phyloP scores from a whole-genome alignment of 2,888 invertebrate genomes.

The Clitarchus hookeri region DNA sequence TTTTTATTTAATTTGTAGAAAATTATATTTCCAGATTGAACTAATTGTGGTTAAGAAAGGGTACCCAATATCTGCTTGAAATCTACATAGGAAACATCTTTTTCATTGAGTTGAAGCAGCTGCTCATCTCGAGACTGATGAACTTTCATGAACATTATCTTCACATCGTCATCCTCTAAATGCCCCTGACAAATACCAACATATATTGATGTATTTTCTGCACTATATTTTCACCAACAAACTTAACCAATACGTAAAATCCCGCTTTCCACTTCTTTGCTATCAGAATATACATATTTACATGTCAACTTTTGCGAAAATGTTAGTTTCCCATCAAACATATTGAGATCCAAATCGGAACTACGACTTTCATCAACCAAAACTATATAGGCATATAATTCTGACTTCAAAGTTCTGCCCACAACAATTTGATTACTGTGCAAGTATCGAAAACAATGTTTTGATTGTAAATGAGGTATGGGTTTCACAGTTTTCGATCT shows the following conservation, averaged over 20 bases:
- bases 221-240: not conserved
- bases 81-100: not conserved
- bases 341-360: not conserved
- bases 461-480: not conserved
- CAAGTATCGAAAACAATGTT: not conserved
- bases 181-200: not conserved
- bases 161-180: not conserved
- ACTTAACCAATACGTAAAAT: not conserved
- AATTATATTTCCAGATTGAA: not conserved
- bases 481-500: not conserved
- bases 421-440: not conserved
- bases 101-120: not conserved
- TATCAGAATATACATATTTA: not conserved
- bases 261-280: not conserved
- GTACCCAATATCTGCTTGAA: not conserved
- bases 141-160: constrained; percentile 9
- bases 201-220: not conserved
- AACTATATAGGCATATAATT: not conserved
- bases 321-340: not conserved
- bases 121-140: not conserved
- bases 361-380: not conserved
- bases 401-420: not conserved
- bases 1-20: not conserved
- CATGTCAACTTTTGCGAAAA: not conserved
- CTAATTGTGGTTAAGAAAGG: not conserved